Percentiles rank a stretch among this genome's conserved stretches.
Evolutionary conservation across 1,140 invertebrate genomes (phyloP).

Genomic region (Achatina immaculata): DNA sequence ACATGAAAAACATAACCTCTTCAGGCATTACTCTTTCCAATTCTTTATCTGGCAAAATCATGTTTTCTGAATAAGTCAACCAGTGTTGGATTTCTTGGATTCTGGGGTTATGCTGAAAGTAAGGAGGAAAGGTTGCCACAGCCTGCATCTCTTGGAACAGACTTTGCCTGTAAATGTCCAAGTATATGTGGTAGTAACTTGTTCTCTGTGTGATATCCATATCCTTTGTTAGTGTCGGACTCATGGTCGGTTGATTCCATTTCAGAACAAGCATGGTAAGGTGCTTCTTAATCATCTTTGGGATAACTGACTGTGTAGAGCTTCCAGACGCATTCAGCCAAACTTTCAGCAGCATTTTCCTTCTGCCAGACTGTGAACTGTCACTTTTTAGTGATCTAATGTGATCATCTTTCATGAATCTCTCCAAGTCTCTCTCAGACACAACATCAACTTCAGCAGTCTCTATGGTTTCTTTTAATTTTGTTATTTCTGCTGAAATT

Average conservation of each 20-base stretch:
- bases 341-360: neutral
- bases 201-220: neutral
- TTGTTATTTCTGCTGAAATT: neutral
- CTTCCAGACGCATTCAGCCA: slow-evolving; percentile 19
- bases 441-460: neutral
- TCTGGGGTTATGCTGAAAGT: neutral
- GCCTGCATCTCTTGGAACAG: neutral
- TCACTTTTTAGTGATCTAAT: neutral
- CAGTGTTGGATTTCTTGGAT: neutral
- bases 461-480: slow-evolving; percentile 14
- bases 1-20: neutral
- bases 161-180: neutral
- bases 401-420: neutral
- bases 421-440: neutral
- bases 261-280: slow-evolving; percentile 9
- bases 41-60: slow-evolving; percentile 3
- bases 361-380: neutral
- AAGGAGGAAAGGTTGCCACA: neutral
- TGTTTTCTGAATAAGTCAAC: neutral
- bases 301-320: neutral
- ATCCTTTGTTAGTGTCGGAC: neutral
- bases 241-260: too few species aligned
- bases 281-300: slow-evolving; percentile 1
- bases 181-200: neutral
- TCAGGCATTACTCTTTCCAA: neutral